Evolutionary conservation across 2,888 invertebrate species (phyloP), one percentile per base, ranked within the genome.

Genomic region (Lasioglossum figueresi): DNA sequence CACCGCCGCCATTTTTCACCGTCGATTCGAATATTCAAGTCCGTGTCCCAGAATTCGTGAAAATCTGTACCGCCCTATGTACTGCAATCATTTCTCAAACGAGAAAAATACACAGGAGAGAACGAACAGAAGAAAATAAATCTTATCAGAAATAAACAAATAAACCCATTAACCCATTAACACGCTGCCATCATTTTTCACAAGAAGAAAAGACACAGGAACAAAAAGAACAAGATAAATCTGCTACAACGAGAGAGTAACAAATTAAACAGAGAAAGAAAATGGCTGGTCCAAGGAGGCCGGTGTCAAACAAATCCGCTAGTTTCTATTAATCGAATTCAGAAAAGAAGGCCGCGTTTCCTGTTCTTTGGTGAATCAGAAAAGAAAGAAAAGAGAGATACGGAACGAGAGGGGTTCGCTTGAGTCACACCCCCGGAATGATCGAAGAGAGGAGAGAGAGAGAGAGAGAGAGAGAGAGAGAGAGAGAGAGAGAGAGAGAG

Each of bases 341-440:
- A 16, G 6, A 16, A 31, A 31, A 2, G 31, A 16, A 4, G 2
- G 2, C 0, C 31, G 6, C 63, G 27, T 63, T 27, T 27, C 14
- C 31, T 63, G 31, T 34, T 68, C 66, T 37, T 19, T 23, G 71
- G 56, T 31, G 48, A 66, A 45, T 5, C n/a, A 31, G 19, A 59
- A n/a, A 16, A 34, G 19, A 23, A 71, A 37, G 48, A 40, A 19
- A 37, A 31, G 59, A 31, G 0, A 31, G 31, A 27, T 1, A 27
- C 27, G n/a, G 59, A 27, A 31, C 14, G 31, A 16, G 31, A 8
- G n/a, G 14, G 59, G 56, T 56, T n/a, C n/a, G 10, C n/a, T 19
- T 48, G 80, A 77, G 66, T 80, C 80, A 56, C 80, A 80, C 59
- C 56, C 40, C 45, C 37, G 63, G 75, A 82, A 88, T 82, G 56